These are phyloP conservation scores for Saturnia pavonia DNA, from an alignment of 2,888 invertebrate genomes.

Conservation along the genomic window DNA sequence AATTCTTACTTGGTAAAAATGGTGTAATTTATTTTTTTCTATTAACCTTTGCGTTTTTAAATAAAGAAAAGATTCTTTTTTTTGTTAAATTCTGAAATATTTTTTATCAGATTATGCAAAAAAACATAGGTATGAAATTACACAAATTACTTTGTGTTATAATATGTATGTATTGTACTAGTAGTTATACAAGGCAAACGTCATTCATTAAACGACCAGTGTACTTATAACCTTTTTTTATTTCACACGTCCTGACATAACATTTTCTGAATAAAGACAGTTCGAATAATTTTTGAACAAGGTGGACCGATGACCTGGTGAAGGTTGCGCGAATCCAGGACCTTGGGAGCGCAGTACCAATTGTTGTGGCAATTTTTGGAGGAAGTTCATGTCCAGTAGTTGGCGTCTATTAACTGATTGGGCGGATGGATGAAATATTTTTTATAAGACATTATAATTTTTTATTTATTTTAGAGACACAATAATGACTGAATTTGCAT, in stretches of 20 bases:
- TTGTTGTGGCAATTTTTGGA: too few relatives aligned
- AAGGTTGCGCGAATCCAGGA: too few relatives aligned
- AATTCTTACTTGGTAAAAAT: not conserved
- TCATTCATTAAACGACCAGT: too few relatives aligned
- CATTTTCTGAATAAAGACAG: not conserved
- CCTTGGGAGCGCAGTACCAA: too few relatives aligned
- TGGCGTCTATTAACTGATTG: too few relatives aligned
- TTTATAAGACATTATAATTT: not conserved
- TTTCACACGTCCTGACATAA: too few relatives aligned
- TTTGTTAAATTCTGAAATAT: not conserved
- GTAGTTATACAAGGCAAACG: too few relatives aligned
- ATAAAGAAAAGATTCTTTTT: not conserved
- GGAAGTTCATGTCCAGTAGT: too few relatives aligned
- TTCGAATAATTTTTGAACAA: too few relatives aligned
- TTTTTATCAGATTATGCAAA: not conserved
- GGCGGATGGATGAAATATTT: not conserved
- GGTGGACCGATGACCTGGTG: too few relatives aligned
- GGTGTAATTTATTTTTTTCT: not conserved
- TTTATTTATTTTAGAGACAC: constrained; percentile 53
- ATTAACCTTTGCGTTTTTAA: not conserved
- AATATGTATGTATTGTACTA: too few relatives aligned
- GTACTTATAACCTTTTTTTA: too few relatives aligned
- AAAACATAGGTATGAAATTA: not conserved
- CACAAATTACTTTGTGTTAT: not conserved
- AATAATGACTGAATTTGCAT: constrained; percentile 81